Conservation (phyloP, 2,888 invertebrate species). For the Seira ritae region DNA sequence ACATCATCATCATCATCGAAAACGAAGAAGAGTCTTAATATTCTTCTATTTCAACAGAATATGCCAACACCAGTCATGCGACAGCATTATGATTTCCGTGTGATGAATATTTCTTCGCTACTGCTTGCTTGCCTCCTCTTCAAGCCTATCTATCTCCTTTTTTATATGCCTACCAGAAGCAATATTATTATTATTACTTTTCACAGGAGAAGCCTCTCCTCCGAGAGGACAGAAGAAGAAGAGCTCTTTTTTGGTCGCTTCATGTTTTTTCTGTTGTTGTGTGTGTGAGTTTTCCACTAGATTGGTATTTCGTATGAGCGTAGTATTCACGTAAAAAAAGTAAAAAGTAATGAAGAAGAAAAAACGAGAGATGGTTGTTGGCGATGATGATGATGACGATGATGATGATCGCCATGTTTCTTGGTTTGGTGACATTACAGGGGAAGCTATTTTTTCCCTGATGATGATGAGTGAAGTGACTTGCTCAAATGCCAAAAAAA, state of each 20-base stretch:
- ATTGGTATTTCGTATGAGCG: background rate
- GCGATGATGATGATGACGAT: background rate
- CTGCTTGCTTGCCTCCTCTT: conserved; percentile 25
- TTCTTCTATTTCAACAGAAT: background rate
- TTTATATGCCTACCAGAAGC: no score
- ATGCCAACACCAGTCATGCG: conserved; percentile 45
- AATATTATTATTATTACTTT: no score
- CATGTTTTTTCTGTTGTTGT: conserved; percentile 36
- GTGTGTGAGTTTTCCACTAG: background rate
- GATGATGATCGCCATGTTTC: conserved; percentile 51
- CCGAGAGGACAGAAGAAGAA: no score
- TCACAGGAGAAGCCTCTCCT: no score
- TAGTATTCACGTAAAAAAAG: conserved; percentile 11
- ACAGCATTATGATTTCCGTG: conserved; percentile 59
- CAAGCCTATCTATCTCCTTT: background rate
- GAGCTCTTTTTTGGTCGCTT: no score
- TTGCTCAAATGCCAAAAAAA: conserved; percentile 62
- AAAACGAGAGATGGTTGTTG: conserved; percentile 1
- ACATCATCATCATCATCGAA: background rate
- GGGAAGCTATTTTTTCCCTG: conserved; percentile 22
- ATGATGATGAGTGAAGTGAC: conserved; percentile 56
- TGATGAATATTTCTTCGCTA: conserved; percentile 54
- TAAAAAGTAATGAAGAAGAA: conserved; percentile 50
- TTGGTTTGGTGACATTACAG: conserved; percentile 51
- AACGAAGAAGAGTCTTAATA: conserved; percentile 9